Percentiles rank a stretch among this genome's conserved stretches.
Evolutionary conservation across 2,888 invertebrate genomes (phyloP).

Genomic region (Acrobasis repandana): DNA sequence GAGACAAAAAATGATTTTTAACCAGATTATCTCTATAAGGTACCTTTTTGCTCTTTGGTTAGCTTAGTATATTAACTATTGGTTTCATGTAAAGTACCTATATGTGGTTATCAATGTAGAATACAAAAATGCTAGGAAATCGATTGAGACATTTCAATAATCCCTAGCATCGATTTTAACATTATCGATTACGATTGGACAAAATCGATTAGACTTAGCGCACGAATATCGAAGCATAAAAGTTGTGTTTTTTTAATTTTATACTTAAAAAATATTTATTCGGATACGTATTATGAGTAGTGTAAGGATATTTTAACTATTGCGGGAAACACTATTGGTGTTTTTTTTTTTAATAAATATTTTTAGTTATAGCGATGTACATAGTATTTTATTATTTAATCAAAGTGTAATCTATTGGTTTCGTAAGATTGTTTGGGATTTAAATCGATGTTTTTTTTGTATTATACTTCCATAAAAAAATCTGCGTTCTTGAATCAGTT

Average conservation of each 20-base stretch:
- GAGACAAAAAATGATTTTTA: no score
- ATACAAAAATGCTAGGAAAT: slow-evolving; percentile 3
- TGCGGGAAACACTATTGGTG: slow-evolving; percentile 26
- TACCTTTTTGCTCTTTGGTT: no score
- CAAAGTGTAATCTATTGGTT: slow-evolving; percentile 1
- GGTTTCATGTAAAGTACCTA: slow-evolving; percentile 11
- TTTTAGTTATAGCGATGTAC: slow-evolving; percentile 34
- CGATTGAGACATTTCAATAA: slow-evolving; percentile 6
- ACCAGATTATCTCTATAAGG: no score
- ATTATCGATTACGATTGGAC: slow-evolving; percentile 32
- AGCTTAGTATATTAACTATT: background rate
- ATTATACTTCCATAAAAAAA: background rate
- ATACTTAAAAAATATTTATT: slow-evolving; percentile 78
- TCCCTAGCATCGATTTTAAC: slow-evolving; percentile 24
- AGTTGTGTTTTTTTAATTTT: slow-evolving; percentile 79
- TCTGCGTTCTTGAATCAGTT: no score
- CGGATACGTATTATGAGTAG: slow-evolving; percentile 69
- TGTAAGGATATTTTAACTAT: slow-evolving; percentile 43
- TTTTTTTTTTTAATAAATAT: slow-evolving; percentile 32
- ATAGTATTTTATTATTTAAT: slow-evolving; percentile 20
- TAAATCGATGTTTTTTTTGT: no score
- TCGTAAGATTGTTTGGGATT: background rate
- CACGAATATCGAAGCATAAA: slow-evolving; percentile 68
- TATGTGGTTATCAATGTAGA: slow-evolving; percentile 13
- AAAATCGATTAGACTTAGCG: slow-evolving; percentile 47